Evolutionary conservation across 2,888 invertebrate species (phyloP).

Genomic region (Orthonychiurus folsomi): DNA sequence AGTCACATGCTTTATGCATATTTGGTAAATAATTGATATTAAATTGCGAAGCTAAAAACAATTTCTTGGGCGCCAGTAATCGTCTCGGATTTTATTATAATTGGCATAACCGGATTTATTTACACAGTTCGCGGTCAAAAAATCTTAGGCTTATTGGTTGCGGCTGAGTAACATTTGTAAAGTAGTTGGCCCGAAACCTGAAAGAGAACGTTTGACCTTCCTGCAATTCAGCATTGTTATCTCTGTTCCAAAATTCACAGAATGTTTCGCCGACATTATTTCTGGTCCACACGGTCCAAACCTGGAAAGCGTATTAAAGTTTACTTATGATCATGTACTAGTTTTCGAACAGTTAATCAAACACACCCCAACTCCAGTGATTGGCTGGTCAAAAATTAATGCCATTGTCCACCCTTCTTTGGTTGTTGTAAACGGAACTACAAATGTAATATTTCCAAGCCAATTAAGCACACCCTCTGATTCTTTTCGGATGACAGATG

Average conservation of each 20-base stretch:
- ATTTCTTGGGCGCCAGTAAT: too few relatives aligned
- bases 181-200: constrained; percentile 26
- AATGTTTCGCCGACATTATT: constrained; percentile 12
- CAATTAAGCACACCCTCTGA: constrained; percentile 22
- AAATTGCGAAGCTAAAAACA: too few relatives aligned
- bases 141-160: constrained; percentile 18
- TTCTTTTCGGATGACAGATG: constrained; percentile 17
- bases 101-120: too few relatives aligned
- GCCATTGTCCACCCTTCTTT: constrained; percentile 19
- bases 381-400: constrained; percentile 19
- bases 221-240: constrained; percentile 12
- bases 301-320: constrained; percentile 1
- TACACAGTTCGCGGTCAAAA: not conserved
- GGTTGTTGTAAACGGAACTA: constrained; percentile 24
- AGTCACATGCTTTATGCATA: too few relatives aligned
- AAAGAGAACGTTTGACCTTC: constrained; percentile 14
- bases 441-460: constrained; percentile 22
- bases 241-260: constrained; percentile 14
- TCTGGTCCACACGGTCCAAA: constrained; percentile 19
- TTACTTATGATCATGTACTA: not conserved
- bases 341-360: not conserved
- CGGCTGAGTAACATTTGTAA: constrained; percentile 14
- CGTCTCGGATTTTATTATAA: too few relatives aligned
- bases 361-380: constrained; percentile 28
- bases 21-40: too few relatives aligned